These are phyloP conservation scores for Apis cerana DNA, from an alignment of 1,140 invertebrate species.

Conservation along the genomic window DNA sequence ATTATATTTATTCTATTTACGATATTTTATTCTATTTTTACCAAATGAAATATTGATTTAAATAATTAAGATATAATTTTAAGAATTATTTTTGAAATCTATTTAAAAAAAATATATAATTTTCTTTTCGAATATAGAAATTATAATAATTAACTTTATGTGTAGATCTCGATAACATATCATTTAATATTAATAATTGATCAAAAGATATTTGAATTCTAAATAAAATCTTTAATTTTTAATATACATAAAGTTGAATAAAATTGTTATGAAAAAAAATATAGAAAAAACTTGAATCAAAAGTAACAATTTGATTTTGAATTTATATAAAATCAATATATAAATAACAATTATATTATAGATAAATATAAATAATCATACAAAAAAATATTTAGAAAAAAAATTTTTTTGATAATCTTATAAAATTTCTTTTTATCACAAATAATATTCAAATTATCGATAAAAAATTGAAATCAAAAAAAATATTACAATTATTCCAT, in stretches of 20 bases:
- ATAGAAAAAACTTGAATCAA: no score
- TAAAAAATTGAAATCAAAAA: no score
- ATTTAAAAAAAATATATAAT: background rate
- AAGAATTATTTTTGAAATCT: conserved; percentile 8
- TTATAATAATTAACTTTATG: background rate
- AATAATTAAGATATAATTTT: conserved; percentile 20
- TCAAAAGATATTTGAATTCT: background rate
- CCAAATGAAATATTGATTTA: background rate
- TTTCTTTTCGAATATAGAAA: background rate
- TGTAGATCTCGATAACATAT: conserved; percentile 40
- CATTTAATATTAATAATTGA: conserved; percentile 16
- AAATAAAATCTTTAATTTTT: background rate
- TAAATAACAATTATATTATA: no score
- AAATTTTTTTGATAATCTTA: no score
- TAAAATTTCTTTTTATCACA: no score
- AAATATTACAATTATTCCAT: no score
- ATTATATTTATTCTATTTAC: conserved; percentile 27
- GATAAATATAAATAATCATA: no score
- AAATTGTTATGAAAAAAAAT: background rate
- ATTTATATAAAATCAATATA: no score
- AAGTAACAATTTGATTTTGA: no score
- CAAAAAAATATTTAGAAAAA: no score
- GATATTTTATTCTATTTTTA: background rate
- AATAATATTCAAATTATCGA: no score
- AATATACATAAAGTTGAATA: background rate